A percentile compares a stretch with the other conserved stretches of the same genome.
Conservation (phyloP, 1,140 invertebrate genomes). For the Lysiphlebus fabarum region DNA sequence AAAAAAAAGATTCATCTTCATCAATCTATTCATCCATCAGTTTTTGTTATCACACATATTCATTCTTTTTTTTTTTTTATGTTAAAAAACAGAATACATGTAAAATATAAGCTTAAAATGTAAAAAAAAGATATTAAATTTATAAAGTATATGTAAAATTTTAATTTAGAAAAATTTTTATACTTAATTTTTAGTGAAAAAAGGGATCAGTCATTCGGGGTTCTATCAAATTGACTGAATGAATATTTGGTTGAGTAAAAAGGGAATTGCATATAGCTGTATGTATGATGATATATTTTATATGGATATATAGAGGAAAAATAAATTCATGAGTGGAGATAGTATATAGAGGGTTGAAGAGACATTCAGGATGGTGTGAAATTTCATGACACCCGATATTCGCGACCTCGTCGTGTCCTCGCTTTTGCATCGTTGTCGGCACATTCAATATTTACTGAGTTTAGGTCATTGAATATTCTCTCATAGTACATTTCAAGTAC, state of each 20-base stretch:
- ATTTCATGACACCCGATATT: slow-evolving; percentile 29
- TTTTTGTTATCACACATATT: slow-evolving; percentile 13
- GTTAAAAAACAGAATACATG: no score
- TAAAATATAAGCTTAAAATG: no score
- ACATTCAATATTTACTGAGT: slow-evolving; percentile 46
- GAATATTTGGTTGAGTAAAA: no score
- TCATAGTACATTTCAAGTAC: slow-evolving; percentile 39
- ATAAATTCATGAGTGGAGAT: slow-evolving; percentile 4
- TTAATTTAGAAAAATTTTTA: no score
- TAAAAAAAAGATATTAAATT: no score
- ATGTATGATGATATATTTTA: not conserved
- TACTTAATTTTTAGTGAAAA: no score
- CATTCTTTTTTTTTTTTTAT: no score
- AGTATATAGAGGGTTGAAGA: not conserved
- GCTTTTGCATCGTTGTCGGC: slow-evolving; percentile 22
- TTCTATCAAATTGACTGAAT: no score
- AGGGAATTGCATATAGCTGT: not conserved
- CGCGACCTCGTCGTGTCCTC: slow-evolving; percentile 22
- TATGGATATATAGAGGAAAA: no score
- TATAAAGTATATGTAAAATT: no score
- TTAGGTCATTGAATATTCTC: slow-evolving; percentile 44
- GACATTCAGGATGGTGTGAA: slow-evolving; percentile 24
- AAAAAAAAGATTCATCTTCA: slow-evolving; percentile 17
- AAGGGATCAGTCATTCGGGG: no score
- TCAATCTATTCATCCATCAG: slow-evolving; percentile 25